Evolutionary conservation across 2,797 vertebrate genomes (phyloP).

Genomic region (Sphaeramia orbicularis): DNA sequence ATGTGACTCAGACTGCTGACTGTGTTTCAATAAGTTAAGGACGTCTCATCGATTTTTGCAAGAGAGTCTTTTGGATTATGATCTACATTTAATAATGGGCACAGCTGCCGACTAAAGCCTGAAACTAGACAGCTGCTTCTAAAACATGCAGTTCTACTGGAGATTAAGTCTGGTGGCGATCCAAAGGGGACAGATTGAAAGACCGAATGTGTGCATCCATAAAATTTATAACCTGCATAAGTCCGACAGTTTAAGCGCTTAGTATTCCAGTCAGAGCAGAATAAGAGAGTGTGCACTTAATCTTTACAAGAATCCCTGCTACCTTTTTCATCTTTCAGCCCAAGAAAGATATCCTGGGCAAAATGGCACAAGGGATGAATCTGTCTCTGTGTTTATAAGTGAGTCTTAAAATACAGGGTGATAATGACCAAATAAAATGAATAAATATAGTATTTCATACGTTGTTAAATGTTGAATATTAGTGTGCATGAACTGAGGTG

Average conservation of each 20-base stretch:
- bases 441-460: not conserved
- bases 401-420: not conserved
- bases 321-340: constrained; percentile 1
- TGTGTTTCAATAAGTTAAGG: constrained; percentile 3
- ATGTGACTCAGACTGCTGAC: constrained; percentile 12
- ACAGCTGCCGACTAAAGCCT: constrained; percentile 8
- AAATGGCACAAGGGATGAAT: not conserved
- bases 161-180: constrained; percentile 28
- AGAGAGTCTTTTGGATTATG: not conserved
- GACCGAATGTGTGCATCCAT: constrained; percentile 28
- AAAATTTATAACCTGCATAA: constrained; percentile 41
- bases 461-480: not conserved
- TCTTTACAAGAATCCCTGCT: constrained; percentile 11
- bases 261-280: constrained; percentile 26
- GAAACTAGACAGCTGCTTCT: constrained; percentile 44
- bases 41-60: not conserved
- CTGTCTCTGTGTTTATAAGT: not conserved
- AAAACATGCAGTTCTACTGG: constrained; percentile 21
- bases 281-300: constrained; percentile 18
- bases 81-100: constrained; percentile 8
- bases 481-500: not conserved
- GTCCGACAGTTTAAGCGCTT: constrained; percentile 6
- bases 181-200: constrained; percentile 35
- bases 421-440: not conserved
- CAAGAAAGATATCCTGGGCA: no score